phyloP scores from a whole-genome alignment of 2,113 vertebrate genomes.

The Atrichornis clamosus region DNA sequence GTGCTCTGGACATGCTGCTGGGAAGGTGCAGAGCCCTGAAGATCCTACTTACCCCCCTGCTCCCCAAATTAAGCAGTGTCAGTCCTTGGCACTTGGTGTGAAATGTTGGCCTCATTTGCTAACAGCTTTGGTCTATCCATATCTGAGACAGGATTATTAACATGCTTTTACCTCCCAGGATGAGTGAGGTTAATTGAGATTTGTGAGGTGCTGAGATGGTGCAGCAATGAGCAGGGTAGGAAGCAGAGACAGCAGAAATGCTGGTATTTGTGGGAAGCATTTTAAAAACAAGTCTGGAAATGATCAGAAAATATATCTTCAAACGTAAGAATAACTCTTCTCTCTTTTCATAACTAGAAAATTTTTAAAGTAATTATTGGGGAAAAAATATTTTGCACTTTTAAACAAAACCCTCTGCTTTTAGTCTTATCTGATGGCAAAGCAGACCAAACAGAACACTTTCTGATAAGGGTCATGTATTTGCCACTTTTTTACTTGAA shows the following conservation, averaged over 20 bases:
- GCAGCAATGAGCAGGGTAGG: background rate
- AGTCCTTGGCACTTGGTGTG: accelerated
- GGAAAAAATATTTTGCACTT: accelerated
- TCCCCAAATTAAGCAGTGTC: background rate
- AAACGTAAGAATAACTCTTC: background rate
- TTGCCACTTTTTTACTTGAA: constrained; percentile 8
- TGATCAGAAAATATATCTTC: background rate
- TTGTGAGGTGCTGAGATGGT: background rate
- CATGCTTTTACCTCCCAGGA: background rate
- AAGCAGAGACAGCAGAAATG: background rate
- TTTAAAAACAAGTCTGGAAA: background rate
- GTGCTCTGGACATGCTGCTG: background rate
- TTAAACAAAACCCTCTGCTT: background rate
- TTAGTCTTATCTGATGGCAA: background rate
- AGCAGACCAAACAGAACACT: background rate
- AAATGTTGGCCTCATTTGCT: background rate
- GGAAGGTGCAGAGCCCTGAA: background rate
- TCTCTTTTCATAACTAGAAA: background rate
- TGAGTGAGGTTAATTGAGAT: constrained; percentile 46
- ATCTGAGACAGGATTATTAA: constrained; percentile 11
- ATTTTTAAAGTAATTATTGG: background rate
- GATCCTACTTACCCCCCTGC: background rate
- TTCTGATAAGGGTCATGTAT: background rate
- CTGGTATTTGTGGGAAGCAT: background rate
- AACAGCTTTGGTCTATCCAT: background rate